Percentiles rank a stretch among this genome's conserved stretches.
Conservation (phyloP, 2,113 vertebrate genomes). For the Panurus biarmicus region DNA sequence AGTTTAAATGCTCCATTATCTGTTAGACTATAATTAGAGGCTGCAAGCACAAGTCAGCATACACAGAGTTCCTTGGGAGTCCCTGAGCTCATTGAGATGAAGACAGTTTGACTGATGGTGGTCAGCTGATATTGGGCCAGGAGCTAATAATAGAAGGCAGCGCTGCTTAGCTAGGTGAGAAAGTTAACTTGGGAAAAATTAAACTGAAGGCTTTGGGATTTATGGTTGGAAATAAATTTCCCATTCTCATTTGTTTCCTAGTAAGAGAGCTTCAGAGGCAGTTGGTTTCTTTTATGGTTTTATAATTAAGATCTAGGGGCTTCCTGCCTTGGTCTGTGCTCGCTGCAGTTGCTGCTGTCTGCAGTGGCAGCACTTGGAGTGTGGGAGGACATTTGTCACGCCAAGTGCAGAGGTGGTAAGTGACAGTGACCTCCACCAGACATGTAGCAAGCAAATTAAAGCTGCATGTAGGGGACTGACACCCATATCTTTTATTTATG, state of each 20-base stretch:
- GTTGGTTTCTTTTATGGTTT: constrained; percentile 53
- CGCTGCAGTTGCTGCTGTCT: neutral
- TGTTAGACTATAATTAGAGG: constrained; percentile 74
- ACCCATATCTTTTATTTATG: neutral
- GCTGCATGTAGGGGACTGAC: neutral
- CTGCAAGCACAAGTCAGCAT: constrained; percentile 59
- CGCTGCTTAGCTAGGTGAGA: constrained; percentile 69
- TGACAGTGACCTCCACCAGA: constrained; percentile 31
- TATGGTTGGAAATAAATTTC: constrained; percentile 65
- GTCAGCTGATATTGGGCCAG: constrained; percentile 63
- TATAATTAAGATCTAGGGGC: constrained; percentile 68
- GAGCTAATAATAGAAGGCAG: constrained; percentile 69
- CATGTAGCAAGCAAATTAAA: constrained; percentile 15
- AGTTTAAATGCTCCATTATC: constrained; percentile 70
- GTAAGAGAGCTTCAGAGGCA: constrained; percentile 63
- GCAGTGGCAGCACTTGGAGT: neutral
- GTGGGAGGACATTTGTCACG: constrained; percentile 35
- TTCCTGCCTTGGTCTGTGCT: constrained; percentile 26
- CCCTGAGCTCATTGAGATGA: constrained; percentile 69
- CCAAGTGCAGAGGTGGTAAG: constrained; percentile 1
- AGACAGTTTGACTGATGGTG: constrained; percentile 64
- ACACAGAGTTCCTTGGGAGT: constrained; percentile 55
- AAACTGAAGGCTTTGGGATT: constrained; percentile 68
- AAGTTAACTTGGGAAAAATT: constrained; percentile 70
- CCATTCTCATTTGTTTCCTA: constrained; percentile 68